Conservation (phyloP, 2,888 invertebrate genomes). For the Chymomyza caudatula region DNA sequence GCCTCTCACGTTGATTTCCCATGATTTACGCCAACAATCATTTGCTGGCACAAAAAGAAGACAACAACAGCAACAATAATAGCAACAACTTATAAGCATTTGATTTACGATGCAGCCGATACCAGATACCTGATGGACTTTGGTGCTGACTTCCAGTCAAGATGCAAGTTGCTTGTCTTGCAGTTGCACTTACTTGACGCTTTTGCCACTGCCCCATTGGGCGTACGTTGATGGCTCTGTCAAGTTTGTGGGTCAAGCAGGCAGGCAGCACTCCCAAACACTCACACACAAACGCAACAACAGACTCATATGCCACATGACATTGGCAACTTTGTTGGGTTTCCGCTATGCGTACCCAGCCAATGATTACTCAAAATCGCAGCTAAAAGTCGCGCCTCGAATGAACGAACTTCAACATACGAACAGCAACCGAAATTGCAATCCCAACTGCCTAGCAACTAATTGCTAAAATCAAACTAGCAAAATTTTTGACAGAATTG, state of each 20-base stretch:
- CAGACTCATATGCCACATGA: background rate
- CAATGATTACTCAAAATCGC: conserved; percentile 71
- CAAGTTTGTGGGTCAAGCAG: conserved; percentile 68
- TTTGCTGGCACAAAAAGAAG: background rate
- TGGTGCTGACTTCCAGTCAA: conserved; percentile 6
- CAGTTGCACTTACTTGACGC: conserved; percentile 16
- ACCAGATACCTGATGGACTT: conserved; percentile 16
- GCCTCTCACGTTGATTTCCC: conserved; percentile 45
- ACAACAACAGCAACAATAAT: conserved; percentile 24
- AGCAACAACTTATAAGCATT: conserved; percentile 64
- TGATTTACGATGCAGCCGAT: conserved; percentile 62
- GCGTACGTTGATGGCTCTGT: conserved; percentile 66
- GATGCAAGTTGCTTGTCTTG: conserved; percentile 21
- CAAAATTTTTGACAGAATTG: background rate
- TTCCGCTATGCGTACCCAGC: conserved; percentile 44
- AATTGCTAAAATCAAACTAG: conserved; percentile 45
- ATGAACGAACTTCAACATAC: background rate
- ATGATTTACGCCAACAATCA: conserved; percentile 49
- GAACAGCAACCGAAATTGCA: background rate
- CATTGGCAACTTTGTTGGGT: conserved; percentile 32
- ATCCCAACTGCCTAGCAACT: conserved; percentile 38
- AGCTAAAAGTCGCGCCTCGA: conserved; percentile 30
- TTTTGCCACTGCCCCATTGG: conserved; percentile 15
- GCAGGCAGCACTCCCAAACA: conserved; percentile 3
- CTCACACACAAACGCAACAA: too few species aligned